Evolutionary conservation across 2,888 invertebrate genomes (phyloP), one percentile per base, ranked within the genome.

Genomic region (Thumatha senex): DNA sequence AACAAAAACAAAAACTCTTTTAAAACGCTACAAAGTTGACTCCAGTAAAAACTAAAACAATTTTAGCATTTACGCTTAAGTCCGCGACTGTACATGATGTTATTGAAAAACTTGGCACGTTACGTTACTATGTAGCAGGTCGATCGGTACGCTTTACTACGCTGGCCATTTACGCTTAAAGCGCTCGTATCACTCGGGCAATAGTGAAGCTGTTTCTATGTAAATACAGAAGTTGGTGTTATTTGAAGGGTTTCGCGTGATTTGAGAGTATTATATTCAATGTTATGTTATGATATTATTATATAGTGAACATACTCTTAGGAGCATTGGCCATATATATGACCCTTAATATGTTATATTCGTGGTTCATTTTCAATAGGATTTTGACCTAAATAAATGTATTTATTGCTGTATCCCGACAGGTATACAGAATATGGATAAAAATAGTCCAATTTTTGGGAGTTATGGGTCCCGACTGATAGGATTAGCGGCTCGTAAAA

Each of bases 61-160:
- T 44, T 58, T 52, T 54, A 58, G 53, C 51, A 46, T 54, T 45
- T 35, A 40, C 60, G 38, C 11, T 35, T 51, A 58, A 58, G 67
- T 59, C 67, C 57, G 13, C 49, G 45, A 62, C 57, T 69, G 69
- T 63, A 66, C 55, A 54, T 48, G 63, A 56, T 68, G 73, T 75
- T 78, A 78, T 79, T 77, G 76, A 72, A 76, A 78, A 79, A 79
- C 70, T 78, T 77, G 45, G 62, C 73, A 68, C 67, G 66, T 69
- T 24, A 24, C 18, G 18, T 24, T 70, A 73, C 73, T 66, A 72
- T 73, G 71, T 58, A 58, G 45, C 36, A 50, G 34, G 39, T 47
- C 46, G 61, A 48, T 61, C 45, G 33, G 38, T 12, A 24, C 46
- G 51, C 52, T 63, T 4, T 38, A 48, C 35, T 43, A 36, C 36